Evolutionary conservation across 1,140 invertebrate species (phyloP), one percentile per base, ranked within the genome.

Genomic region (Rhagoletis pomonella): DNA sequence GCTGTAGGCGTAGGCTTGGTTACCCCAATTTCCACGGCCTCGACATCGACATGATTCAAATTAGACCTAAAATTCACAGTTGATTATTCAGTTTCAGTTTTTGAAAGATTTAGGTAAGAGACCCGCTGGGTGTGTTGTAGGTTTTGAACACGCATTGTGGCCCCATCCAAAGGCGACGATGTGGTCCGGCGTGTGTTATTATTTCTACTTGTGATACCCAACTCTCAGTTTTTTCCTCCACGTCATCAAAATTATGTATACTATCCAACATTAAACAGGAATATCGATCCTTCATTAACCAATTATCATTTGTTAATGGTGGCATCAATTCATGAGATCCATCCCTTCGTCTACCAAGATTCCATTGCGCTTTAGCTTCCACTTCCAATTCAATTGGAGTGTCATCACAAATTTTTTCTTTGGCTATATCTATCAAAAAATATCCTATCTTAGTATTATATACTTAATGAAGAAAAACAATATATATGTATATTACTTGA

Each of bases 61-160:
- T 95, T 95, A 81, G 95, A 95, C 87, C 95, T 96, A 81, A 55
- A 85, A 42, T 29, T 58, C 19, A 77, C 91, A 29, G 29, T 50
- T 86, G 44, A 87, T n/a, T 73, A 17, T 55, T 85, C n/a, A n/a
- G n/a, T 19, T 14, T 85, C 55, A 0, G 47, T 64, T 29, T 73
- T 50, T 55, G 4, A 55, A 19, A 55, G n/a, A 19, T 67, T 4
- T 2, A 65, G 84, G 17, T 29, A 39, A 85, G 93, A 93, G n/a
- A 98, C 97, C 96, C 96, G 89, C 96, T 96, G 39, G 96, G 96
- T 17, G 95, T 94, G 89, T 96, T 97, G 90, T 97, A 97, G 29
- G 97, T 97, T 94, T 98, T 98, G 93, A 99, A 99, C n/a, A 97
- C 96, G 91, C 99, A 99, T 93, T 99, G 98, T 44, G 98, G 98